Evolutionary conservation across 2,797 vertebrate species (phyloP), one percentile per base, ranked within the genome.

Genomic region (Apogon hyalosoma): DNA sequence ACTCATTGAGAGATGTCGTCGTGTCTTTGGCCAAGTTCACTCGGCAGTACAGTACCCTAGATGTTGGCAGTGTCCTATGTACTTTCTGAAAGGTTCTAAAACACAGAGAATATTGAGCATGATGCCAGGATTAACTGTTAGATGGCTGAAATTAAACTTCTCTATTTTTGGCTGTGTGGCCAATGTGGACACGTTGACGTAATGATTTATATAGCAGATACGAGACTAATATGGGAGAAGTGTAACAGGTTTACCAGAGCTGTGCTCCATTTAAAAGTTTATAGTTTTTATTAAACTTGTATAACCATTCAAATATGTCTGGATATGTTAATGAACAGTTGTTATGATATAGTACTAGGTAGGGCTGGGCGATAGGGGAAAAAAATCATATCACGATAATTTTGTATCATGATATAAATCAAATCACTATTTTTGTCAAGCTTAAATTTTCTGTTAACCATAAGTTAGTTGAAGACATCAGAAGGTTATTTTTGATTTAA

Each of bases 61-160:
- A 11, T 31, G 54, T 28, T 68, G 57, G 36, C 54, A 49, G 39
- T 45, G 38, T 1, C n/a, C 21, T 10, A 36, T 10, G 38, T 77
- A 40, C 8, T 61, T 71, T 63, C 36, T 70, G 75, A 71, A 75
- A 41, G 2, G 54, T 51, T 73, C 36, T 18, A 62, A 63, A 68
- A 72, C 48, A 55, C 60, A 55, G 21, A 62, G 63, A 61, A 57
- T 63, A 43, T 69, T 74, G 69, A 83, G 60, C 60, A 71, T 43
- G 69, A 63, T 70, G 65, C 62, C 46, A 65, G 69, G 77, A 76
- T 81, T 79, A 73, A 76, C 53, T 69, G 43, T 58, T 71, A 21
- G 54, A 64, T 57, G 47, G 43, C 53, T 79, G 48, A 75, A 75
- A 75, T 59, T 63, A 84, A 79, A 64, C 65, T 60, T 56, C 46